Evolutionary conservation across 2,888 invertebrate genomes (phyloP).

Genomic region (Hedya salicella): DNA sequence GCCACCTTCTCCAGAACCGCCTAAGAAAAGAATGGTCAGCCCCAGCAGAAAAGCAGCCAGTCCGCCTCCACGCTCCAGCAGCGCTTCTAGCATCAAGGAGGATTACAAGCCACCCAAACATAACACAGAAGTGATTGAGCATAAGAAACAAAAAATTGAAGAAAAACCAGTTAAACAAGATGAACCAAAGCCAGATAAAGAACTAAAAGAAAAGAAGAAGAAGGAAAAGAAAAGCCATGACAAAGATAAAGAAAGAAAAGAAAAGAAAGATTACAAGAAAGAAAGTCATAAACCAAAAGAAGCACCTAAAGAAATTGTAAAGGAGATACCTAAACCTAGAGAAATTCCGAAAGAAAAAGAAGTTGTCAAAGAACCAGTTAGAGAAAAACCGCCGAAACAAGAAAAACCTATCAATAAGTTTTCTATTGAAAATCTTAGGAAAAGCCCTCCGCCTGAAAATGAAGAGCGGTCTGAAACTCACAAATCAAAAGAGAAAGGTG

Average conservation of each 20-base stretch:
- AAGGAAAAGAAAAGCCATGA: slow-evolving; percentile 88
- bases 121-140: slow-evolving; percentile 63
- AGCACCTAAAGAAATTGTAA: slow-evolving; percentile 67
- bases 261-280: slow-evolving; percentile 85
- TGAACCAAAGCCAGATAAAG: slow-evolving; percentile 83
- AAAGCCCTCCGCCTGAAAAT: slow-evolving; percentile 74
- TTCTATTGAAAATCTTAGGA: slow-evolving; percentile 78
- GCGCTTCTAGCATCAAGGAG: slow-evolving; percentile 77
- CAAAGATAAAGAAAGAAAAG: slow-evolving; percentile 86
- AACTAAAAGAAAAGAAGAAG: slow-evolving; percentile 83
- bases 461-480: slow-evolving; percentile 69
- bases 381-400: slow-evolving; percentile 71
- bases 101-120: slow-evolving; percentile 73
- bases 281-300: slow-evolving; percentile 81
- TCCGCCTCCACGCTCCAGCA: slow-evolving; percentile 71
- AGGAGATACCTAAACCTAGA: slow-evolving; percentile 49
- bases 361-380: slow-evolving; percentile 65
- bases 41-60: slow-evolving; percentile 69
- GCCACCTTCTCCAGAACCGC: slow-evolving; percentile 70
- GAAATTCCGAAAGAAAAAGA: slow-evolving; percentile 71
- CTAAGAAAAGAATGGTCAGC: slow-evolving; percentile 70
- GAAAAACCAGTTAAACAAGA: slow-evolving; percentile 77
- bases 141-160: slow-evolving; percentile 74
- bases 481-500: slow-evolving; percentile 81
- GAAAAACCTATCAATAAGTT: slow-evolving; percentile 78